Evolutionary conservation across 53 echinoderm and acorn worm species (phyloP), one percentile per base, ranked within the genome.

Genomic region (Echinarachnius parma): DNA sequence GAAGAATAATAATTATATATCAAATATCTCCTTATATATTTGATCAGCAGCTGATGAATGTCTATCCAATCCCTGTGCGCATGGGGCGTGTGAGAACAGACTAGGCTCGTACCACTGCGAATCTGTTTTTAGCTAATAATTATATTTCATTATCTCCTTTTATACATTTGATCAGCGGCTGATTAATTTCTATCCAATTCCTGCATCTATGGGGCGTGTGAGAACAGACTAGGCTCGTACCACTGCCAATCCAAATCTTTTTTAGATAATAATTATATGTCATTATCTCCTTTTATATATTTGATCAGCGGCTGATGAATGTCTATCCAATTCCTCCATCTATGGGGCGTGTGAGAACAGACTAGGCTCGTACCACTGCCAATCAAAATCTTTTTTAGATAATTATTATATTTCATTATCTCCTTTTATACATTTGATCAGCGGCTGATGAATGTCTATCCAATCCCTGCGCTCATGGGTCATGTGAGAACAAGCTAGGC

Each of bases 231-330:
- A 11, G 7, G 26, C 26, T 33, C 63, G 7, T 62, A 33, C 22
- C 34, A 62, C 33, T 62, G 63, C 26, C 18, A 62, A 10, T 62
- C n/a, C n/a, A n/a, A n/a, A n/a, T n/a, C n/a, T n/a, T n/a, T n/a
- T n/a, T n/a, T n/a, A n/a, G n/a, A n/a, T n/a, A n/a, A n/a, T n/a
- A n/a, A n/a, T n/a, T n/a, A n/a, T n/a, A n/a, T n/a, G n/a, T n/a
- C n/a, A n/a, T n/a, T n/a, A n/a, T n/a, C n/a, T n/a, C n/a, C n/a
- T n/a, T n/a, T n/a, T n/a, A n/a, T n/a, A n/a, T n/a, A n/a, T n/a
- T n/a, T n/a, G n/a, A n/a, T n/a, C 25, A 78, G 78, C 58, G 53
- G 49, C 50, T 13, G 39, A 78, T 16, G 78, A 78, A 29, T 78
- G 78, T 29, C 0, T 36, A 5, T 57, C 62, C 14, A 34, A 13